These are phyloP conservation scores for Cylindroiulus punctatus DNA, from an alignment of 2,888 invertebrate genomes.

Conservation along the genomic window DNA sequence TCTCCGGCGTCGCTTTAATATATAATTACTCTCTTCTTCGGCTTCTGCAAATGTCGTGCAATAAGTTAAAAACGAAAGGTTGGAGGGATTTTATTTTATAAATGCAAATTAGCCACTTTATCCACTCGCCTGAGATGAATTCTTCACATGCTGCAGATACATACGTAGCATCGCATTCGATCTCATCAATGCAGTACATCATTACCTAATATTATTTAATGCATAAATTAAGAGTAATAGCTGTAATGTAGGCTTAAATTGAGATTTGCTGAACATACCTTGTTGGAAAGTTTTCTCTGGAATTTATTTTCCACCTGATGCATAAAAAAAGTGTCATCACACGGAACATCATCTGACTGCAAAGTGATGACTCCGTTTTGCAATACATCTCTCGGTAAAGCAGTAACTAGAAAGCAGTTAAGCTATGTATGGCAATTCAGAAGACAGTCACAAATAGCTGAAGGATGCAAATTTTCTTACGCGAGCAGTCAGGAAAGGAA, in stretches of 20 bases:
- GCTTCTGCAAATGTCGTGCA: not conserved
- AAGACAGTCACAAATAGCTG: not conserved
- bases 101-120: not conserved
- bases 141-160: constrained; percentile 53
- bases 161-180: constrained; percentile 52
- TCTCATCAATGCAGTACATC: constrained; percentile 50
- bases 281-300: constrained; percentile 63
- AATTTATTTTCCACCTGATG: constrained; percentile 61
- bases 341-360: constrained; percentile 65
- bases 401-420: constrained; percentile 65
- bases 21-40: constrained; percentile 51
- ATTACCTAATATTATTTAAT: constrained; percentile 28
- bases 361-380: constrained; percentile 69
- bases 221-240: not conserved
- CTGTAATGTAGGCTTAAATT: not conserved
- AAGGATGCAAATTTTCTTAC: constrained; percentile 62
- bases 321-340: constrained; percentile 67
- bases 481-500: constrained; percentile 72
- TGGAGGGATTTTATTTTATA: not conserved
- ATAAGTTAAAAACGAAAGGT: constrained; percentile 5
- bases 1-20: constrained; percentile 39
- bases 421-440: not conserved
- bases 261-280: constrained; percentile 59
- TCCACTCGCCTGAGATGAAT: constrained; percentile 12
- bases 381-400: constrained; percentile 68